Conservation (phyloP, 64 coral and sea anemone genomes). For the Hydrozoanthus tunicans region DNA sequence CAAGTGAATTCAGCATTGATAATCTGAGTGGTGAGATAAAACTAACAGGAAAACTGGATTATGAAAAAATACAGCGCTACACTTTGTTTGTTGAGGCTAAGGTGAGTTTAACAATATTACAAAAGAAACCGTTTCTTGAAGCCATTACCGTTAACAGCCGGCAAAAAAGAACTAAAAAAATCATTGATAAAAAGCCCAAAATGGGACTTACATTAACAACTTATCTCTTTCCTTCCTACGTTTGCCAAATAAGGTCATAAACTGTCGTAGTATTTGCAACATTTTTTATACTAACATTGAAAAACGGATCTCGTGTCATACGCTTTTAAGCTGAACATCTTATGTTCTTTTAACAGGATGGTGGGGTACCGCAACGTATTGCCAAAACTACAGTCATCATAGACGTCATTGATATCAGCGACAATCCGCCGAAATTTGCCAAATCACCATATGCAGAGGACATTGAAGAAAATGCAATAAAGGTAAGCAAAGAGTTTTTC, state of each 20-base stretch:
- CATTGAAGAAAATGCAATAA: constrained; percentile 69
- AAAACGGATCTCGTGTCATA: background rate
- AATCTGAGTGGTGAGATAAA: constrained; percentile 48
- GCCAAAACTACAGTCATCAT: constrained; percentile 68
- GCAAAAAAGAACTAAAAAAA: too few relatives aligned
- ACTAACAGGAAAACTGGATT: constrained; percentile 60
- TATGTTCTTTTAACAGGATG: constrained; percentile 48
- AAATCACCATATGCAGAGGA: constrained; percentile 67
- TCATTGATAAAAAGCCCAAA: too few relatives aligned
- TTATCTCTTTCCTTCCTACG: too few relatives aligned
- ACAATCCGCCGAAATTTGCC: constrained; percentile 75
- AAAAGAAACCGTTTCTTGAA: background rate
- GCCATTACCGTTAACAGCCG: too few relatives aligned
- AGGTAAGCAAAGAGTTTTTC: constrained; percentile 31
- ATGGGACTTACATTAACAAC: too few relatives aligned
- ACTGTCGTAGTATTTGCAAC: background rate
- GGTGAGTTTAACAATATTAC: background rate
- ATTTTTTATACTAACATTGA: background rate
- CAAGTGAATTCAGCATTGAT: constrained; percentile 49
- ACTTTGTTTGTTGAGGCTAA: constrained; percentile 70
- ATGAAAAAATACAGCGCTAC: constrained; percentile 61
- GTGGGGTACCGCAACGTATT: constrained; percentile 48
- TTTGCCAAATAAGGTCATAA: too few relatives aligned
- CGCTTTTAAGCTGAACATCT: too few relatives aligned
- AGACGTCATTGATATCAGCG: constrained; percentile 82